A percentile compares a stretch with the other conserved stretches of the same genome.
Evolutionary conservation across 2,797 vertebrate genomes (phyloP).

Genomic region (Petrocephalus schoutedeni): DNA sequence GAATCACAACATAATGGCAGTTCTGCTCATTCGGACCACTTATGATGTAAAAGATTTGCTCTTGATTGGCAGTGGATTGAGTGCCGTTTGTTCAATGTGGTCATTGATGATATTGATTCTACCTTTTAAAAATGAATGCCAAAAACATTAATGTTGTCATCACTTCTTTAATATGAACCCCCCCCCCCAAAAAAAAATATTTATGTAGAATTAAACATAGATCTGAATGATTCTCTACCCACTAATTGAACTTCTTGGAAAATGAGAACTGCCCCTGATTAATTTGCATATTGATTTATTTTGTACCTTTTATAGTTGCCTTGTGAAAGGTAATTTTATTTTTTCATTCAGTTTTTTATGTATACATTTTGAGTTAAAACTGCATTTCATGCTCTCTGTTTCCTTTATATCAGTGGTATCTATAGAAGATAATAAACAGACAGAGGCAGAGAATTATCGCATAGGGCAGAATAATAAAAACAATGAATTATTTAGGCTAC

Average conservation of each 20-base stretch:
- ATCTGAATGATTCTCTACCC: neutral
- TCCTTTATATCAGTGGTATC: too few species aligned
- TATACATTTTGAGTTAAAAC: too few species aligned
- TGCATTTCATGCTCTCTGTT: too few species aligned
- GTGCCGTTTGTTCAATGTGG: neutral
- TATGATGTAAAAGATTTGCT: slow-evolving; percentile 13
- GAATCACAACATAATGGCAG: slow-evolving; percentile 1
- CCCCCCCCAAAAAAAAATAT: neutral
- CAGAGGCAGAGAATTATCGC: too few species aligned
- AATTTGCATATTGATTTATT: neutral
- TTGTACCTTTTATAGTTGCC: neutral
- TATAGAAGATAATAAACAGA: too few species aligned
- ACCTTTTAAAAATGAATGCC: neutral
- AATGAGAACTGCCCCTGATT: neutral
- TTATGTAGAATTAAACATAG: slow-evolving; percentile 13
- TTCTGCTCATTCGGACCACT: neutral
- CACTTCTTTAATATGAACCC: neutral
- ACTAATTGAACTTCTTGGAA: slow-evolving; percentile 14
- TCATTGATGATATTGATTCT: neutral
- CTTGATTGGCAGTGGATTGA: slow-evolving; percentile 4
- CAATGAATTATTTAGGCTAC: neutral
- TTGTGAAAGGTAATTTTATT: neutral
- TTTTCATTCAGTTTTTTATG: neutral
- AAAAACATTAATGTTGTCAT: neutral
- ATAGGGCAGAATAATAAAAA: neutral